These are phyloP conservation scores for Megalonaias nervosa DNA, from an alignment of 1,140 invertebrate species.

Conservation along the genomic window DNA sequence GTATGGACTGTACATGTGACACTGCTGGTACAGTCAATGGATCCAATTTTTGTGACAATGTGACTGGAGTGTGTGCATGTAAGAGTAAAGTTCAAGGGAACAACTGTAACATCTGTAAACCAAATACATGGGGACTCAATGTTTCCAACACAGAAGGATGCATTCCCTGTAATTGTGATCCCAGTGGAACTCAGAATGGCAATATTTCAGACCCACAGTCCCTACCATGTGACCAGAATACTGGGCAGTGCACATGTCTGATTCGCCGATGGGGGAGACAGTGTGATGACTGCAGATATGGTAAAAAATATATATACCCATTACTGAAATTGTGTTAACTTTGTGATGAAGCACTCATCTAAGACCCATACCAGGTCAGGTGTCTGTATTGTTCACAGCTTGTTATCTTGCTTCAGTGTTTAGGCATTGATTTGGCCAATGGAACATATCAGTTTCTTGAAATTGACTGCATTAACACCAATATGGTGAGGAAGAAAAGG, in stretches of 20 bases:
- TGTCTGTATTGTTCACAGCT: no score
- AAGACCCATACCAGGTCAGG: no score
- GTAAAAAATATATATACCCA: constrained; percentile 74
- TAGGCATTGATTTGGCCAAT: no score
- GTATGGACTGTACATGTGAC: constrained; percentile 85
- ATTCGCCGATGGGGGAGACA: constrained; percentile 91
- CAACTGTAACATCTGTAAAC: constrained; percentile 92
- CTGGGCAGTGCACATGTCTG: constrained; percentile 92
- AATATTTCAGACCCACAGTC: constrained; percentile 25
- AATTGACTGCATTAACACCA: no score
- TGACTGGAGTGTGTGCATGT: constrained; percentile 85
- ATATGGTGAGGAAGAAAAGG: no score
- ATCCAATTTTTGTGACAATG: constrained; percentile 82
- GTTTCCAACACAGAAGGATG: constrained; percentile 84
- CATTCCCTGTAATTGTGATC: constrained; percentile 75
- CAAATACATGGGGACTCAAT: constrained; percentile 87
- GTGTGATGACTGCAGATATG: constrained; percentile 94
- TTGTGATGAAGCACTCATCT: no score
- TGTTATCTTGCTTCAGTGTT: no score
- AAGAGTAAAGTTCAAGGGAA: constrained; percentile 93
- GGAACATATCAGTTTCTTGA: no score
- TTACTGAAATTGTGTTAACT: no score
- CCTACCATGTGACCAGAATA: constrained; percentile 82
- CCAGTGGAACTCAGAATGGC: constrained; percentile 51
- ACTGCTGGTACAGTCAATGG: constrained; percentile 87